Evolutionary conservation across 1,140 invertebrate species (phyloP), one percentile per base, ranked within the genome.

Genomic region (Lasaia peninsularis): DNA sequence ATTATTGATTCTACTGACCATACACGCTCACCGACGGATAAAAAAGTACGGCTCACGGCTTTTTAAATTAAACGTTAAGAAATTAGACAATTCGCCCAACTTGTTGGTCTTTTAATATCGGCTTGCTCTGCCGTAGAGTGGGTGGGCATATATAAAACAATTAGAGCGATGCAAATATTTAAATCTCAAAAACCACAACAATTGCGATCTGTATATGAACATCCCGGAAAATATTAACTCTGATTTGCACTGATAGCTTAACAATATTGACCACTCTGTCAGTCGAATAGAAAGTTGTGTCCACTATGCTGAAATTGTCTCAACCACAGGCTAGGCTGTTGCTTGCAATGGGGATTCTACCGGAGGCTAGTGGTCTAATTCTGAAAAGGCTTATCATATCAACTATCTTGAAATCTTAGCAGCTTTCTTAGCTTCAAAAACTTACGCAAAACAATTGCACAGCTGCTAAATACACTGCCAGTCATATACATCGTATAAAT

Each of bases 131-230:
- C 52, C 5, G 20, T 60, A 16, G 14, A 60, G 34, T 60, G 51
- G 51, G 11, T 53, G 28, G 24, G 14, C 54, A 5, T 60, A 60
- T 60, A 60, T 52, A 4, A 60, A 60, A 53, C 16, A 49, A 49
- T n/a, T 60, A n/a, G 58, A 60, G 34, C 21, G 58, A 21, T 35
- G 32, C 28, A 55, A 58, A 32, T 58, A 40, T 28, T 12, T 58
- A 2, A 58, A 31, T n/a, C 10, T 58, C 52, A 58, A 58, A 40
- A 10, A 28, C 8, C 8, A 52, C 12, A 24, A 44, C 20, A 12
- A 58, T 16, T 52, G 52, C 8, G 35, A 58, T 44, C 40, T 31
- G 31, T 4, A 31, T 52, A 52, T 58, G 50, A 52, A 11, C 9
- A 14, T 58, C 16, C 56, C 56, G 11, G 9, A 32, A 2, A 21